phyloP scores from a whole-genome alignment of 2,113 vertebrate genomes.

The Zosterops hypoxanthus region DNA sequence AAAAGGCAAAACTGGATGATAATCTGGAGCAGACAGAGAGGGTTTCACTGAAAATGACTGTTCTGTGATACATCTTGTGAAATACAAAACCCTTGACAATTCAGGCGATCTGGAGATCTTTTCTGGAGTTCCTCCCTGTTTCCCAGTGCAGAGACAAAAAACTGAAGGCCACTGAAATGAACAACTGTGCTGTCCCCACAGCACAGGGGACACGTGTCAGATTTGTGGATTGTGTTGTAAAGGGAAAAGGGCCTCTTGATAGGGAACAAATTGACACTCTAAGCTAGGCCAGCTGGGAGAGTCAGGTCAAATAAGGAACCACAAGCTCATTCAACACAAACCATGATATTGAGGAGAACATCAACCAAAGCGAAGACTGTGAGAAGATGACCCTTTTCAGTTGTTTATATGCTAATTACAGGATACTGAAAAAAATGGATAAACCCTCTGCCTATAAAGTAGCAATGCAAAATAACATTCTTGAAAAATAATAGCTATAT shows the following conservation, averaged over 20 bases:
- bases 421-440: background rate
- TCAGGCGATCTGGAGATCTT: background rate
- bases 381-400: background rate
- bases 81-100: background rate
- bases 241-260: background rate
- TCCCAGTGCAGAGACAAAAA: background rate
- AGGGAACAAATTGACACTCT: background rate
- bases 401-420: background rate
- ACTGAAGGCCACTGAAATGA: background rate
- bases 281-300: background rate
- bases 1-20: background rate
- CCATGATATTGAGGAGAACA: background rate
- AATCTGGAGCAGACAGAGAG: background rate
- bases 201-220: background rate
- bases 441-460: background rate
- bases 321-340: background rate
- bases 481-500: background rate
- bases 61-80: background rate
- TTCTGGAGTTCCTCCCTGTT: background rate
- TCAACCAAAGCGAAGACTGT: background rate
- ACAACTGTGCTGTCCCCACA: background rate
- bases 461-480: background rate
- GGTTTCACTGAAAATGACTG: background rate
- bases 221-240: background rate
- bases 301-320: background rate